These are phyloP conservation scores for Globodera rostochiensis DNA, from an alignment of 1,140 invertebrate genomes.

Conservation along the genomic window DNA sequence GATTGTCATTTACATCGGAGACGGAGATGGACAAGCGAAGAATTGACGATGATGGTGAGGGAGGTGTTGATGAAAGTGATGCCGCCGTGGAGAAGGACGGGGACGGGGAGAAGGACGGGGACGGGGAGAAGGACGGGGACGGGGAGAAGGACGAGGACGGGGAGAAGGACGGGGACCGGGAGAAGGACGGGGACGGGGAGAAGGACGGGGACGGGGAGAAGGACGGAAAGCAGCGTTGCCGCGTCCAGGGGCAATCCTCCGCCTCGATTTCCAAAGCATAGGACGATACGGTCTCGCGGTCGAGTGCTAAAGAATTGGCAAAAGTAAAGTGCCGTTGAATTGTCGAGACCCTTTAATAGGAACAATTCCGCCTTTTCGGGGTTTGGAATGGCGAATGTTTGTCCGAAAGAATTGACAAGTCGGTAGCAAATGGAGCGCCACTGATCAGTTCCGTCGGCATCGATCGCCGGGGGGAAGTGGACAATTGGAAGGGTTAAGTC, in stretches of 20 bases:
- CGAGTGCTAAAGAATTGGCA: background rate
- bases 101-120: background rate
- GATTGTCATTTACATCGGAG: conserved; percentile 19
- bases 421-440: conserved; percentile 15
- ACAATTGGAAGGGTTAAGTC: conserved; percentile 5
- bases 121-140: too few species aligned
- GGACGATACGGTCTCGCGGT: background rate
- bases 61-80: background rate
- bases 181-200: too few species aligned
- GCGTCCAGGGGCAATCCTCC: conserved; percentile 2
- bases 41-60: background rate
- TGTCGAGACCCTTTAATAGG: conserved; percentile 8
- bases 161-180: background rate
- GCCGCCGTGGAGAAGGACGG: background rate
- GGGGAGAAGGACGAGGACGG: too few species aligned
- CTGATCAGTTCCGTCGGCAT: conserved; percentile 21
- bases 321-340: conserved; percentile 1
- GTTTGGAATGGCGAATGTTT: conserved; percentile 16
- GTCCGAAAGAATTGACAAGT: background rate
- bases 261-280: conserved; percentile 19
- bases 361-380: conserved; percentile 22
- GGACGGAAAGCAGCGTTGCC: background rate
- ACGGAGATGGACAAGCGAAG: conserved; percentile 14
- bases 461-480: conserved; percentile 8
- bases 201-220: background rate